Conservation (phyloP, 2,888 invertebrate genomes). For the Calameuta filiformis region DNA sequence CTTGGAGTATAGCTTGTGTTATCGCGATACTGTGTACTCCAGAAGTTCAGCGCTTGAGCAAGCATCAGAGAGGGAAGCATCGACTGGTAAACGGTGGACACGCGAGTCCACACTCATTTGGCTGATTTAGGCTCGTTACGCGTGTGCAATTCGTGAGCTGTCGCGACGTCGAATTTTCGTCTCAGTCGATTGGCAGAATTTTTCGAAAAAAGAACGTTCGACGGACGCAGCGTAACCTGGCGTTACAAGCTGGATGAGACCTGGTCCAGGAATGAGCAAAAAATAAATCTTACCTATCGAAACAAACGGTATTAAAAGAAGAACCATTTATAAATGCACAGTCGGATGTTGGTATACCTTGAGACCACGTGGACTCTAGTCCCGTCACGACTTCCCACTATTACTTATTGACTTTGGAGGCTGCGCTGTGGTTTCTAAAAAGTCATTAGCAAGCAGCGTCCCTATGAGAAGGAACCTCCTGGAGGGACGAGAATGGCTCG, state of each 20-base stretch:
- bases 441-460: slow-evolving; percentile 43
- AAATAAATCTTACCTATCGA: too few relatives aligned
- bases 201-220: neutral
- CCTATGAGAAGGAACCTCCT: slow-evolving; percentile 39
- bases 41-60: neutral
- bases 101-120: too few relatives aligned
- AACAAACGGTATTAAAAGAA: neutral
- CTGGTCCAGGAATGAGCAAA: too few relatives aligned
- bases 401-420: neutral
- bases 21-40: neutral
- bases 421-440: slow-evolving; percentile 42
- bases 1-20: neutral
- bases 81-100: neutral
- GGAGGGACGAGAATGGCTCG: slow-evolving; percentile 21
- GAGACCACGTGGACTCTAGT: neutral
- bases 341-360: neutral
- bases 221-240: too few relatives aligned
- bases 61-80: too few relatives aligned
- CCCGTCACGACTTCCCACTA: neutral
- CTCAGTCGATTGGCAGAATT: neutral
- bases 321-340: neutral
- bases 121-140: too few relatives aligned
- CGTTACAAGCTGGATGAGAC: too few relatives aligned
- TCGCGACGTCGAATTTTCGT: too few relatives aligned
- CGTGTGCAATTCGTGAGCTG: too few relatives aligned